Percentiles rank a stretch among this genome's conserved stretches.
phyloP scores from a whole-genome alignment of 2,797 vertebrate genomes.

The Pantherophis vulpinus region DNA sequence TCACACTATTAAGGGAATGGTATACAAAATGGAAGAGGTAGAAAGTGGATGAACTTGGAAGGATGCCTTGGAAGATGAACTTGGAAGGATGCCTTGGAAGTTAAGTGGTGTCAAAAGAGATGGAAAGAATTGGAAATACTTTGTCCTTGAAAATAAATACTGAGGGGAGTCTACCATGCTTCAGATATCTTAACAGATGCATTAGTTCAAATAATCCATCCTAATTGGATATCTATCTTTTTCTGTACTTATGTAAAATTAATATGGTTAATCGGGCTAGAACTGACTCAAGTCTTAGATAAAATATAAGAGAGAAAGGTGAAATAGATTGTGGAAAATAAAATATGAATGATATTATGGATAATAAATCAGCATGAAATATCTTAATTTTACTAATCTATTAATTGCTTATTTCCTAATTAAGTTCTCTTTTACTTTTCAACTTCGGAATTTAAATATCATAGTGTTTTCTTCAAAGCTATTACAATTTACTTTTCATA shows the following conservation, averaged over 20 bases:
- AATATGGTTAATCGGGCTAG: background rate
- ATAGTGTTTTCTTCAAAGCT: background rate
- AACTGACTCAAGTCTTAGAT: background rate
- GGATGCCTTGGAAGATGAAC: background rate
- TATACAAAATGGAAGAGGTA: background rate
- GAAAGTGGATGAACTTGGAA: background rate
- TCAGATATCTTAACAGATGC: background rate
- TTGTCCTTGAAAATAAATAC: background rate
- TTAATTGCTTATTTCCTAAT: background rate
- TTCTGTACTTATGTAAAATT: background rate
- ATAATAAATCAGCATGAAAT: background rate
- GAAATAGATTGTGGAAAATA: background rate
- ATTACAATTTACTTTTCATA: background rate
- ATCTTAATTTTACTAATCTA: conserved; percentile 16
- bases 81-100: background rate
- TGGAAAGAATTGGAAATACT: background rate
- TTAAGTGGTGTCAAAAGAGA: background rate
- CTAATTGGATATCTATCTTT: background rate
- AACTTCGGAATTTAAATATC: background rate
- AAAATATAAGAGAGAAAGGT: background rate
- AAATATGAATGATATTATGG: background rate
- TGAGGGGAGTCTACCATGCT: background rate
- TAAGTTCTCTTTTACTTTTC: background rate
- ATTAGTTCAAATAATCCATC: background rate
- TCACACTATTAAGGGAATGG: background rate